phyloP scores from a whole-genome alignment of 2,888 invertebrate genomes.

The Amiota minor region DNA sequence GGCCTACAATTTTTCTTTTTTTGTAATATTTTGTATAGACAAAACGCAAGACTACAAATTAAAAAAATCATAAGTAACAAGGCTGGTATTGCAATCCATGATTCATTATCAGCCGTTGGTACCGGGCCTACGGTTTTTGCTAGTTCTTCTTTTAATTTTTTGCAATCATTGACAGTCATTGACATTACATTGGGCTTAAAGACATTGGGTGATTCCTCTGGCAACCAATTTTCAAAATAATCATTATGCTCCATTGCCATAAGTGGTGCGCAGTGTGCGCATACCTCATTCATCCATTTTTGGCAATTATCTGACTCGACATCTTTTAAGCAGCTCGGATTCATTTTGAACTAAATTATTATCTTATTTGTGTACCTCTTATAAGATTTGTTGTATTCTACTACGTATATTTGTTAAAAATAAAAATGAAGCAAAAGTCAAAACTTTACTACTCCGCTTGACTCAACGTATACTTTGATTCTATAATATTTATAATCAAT shows the following conservation, averaged over 20 bases:
- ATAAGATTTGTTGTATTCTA: too few species aligned
- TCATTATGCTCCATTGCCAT: conserved; percentile 36
- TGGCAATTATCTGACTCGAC: conserved; percentile 47
- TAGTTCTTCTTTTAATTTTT: conserved; percentile 43
- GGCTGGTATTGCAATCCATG: conserved; percentile 31
- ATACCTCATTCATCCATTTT: conserved; percentile 47
- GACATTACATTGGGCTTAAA: conserved; percentile 35
- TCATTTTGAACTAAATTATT: too few species aligned
- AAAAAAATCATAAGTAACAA: conserved; percentile 22
- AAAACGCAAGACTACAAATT: conserved; percentile 30
- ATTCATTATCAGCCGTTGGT: neutral
- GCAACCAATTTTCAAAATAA: conserved; percentile 55
- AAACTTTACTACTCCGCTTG: too few species aligned
- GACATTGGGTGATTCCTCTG: conserved; percentile 30
- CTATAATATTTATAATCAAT: too few species aligned
- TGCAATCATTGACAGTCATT: conserved; percentile 50
- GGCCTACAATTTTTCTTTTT: neutral
- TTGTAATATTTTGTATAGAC: neutral
- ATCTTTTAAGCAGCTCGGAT: conserved; percentile 45
- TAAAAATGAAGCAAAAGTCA: too few species aligned
- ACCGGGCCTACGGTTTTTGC: conserved; percentile 11
- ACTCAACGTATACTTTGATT: too few species aligned
- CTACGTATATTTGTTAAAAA: too few species aligned
- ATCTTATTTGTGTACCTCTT: neutral
- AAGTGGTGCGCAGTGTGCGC: conserved; percentile 47